These are phyloP conservation scores for Gryon sp. DNA, from an alignment of 1,140 invertebrate genomes.

Conservation along the genomic window DNA sequence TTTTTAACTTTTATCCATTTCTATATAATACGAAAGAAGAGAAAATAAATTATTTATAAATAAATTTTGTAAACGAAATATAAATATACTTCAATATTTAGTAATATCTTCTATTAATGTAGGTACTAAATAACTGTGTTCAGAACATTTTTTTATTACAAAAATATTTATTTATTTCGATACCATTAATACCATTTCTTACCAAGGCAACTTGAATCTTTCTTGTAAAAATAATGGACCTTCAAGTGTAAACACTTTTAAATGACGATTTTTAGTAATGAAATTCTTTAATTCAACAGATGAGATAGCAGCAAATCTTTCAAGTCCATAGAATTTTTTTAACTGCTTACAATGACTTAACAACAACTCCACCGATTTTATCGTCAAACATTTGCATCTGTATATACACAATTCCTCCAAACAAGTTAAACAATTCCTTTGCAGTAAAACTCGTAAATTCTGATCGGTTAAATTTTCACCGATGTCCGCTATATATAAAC, in stretches of 20 bases:
- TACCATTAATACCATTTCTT: no score
- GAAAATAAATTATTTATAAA: no score
- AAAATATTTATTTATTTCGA: no score
- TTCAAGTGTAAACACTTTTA: background rate
- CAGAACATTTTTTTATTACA: no score
- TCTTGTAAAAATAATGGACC: conserved; percentile 23
- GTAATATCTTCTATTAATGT: no score
- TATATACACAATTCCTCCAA: conserved; percentile 36
- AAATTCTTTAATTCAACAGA: conserved; percentile 7
- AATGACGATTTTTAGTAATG: background rate
- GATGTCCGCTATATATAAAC: conserved; percentile 8
- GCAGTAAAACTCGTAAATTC: background rate
- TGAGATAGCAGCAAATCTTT: conserved; percentile 9
- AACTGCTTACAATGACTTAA: background rate
- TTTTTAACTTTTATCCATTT: no score
- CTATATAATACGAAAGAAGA: no score
- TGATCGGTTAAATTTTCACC: conserved; percentile 7
- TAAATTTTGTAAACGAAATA: no score
- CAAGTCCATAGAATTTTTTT: conserved; percentile 21
- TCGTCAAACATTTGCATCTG: conserved; percentile 18
- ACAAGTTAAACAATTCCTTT: background rate
- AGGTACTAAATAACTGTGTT: no score
- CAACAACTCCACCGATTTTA: conserved; percentile 5
- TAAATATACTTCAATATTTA: no score
- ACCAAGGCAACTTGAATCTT: conserved; percentile 30